Evolutionary conservation across 2,797 vertebrate species (phyloP).

Genomic region (Phrynocephalus guinanensis): DNA sequence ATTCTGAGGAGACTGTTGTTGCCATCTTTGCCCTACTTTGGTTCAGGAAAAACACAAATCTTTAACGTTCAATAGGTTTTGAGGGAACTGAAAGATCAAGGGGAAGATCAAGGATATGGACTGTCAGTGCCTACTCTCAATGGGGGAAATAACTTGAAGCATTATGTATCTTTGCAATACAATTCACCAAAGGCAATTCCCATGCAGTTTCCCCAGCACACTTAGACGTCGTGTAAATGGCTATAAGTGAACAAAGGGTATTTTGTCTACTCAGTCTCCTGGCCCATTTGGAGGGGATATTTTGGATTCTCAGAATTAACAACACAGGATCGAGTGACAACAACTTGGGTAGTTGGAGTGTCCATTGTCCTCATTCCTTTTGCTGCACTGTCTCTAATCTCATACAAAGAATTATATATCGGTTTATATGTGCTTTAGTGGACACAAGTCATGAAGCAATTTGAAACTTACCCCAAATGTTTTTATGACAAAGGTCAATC

Average conservation of each 20-base stretch:
- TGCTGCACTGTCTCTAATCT: conserved; percentile 24
- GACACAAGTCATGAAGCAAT: conserved; percentile 34
- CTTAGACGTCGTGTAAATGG: conserved; percentile 67
- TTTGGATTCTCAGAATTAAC: conserved; percentile 31
- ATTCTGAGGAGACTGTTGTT: conserved; percentile 23
- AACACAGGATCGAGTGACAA: conserved; percentile 47
- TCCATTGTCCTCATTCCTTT: conserved; percentile 23
- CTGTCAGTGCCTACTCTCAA: conserved; percentile 51
- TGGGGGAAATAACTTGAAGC: conserved; percentile 71
- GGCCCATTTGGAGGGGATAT: conserved; percentile 2
- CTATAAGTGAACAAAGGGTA: conserved; percentile 39
- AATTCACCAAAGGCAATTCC: conserved; percentile 19
- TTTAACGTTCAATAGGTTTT: conserved; percentile 69
- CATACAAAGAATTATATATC: conserved; percentile 50
- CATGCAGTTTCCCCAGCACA: conserved; percentile 40
- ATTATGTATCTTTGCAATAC: conserved; percentile 65
- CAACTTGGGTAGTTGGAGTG: conserved; percentile 49
- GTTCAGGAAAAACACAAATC: conserved; percentile 21
- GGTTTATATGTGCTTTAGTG: conserved; percentile 37
- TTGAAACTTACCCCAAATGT: conserved; percentile 42
- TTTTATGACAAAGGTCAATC: not conserved
- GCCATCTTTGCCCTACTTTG: conserved; percentile 47
- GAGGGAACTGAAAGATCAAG: conserved; percentile 63
- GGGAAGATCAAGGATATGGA: conserved; percentile 65
- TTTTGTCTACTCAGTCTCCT: conserved; percentile 40